These are phyloP conservation scores for Callyntrura sp. DNA, from an alignment of 2,888 invertebrate species.

Conservation along the genomic window DNA sequence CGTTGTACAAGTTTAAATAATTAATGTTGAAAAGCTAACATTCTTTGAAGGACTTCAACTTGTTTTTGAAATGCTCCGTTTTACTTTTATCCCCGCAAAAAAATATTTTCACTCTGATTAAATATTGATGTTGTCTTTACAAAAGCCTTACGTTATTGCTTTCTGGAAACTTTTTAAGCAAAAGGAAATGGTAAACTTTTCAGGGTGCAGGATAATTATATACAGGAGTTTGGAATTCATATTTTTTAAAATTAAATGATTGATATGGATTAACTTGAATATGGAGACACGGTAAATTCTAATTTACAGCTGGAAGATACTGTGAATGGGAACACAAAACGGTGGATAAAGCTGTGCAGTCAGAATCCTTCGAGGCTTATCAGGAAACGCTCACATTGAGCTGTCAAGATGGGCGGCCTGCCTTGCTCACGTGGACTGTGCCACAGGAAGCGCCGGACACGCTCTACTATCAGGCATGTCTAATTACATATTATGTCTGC, in stretches of 20 bases:
- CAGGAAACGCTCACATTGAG: slow-evolving; percentile 91
- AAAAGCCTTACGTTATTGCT: slow-evolving; percentile 75
- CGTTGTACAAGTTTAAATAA: no score
- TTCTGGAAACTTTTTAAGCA: slow-evolving; percentile 33
- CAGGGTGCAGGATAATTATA: slow-evolving; percentile 40
- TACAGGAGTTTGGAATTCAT: not conserved
- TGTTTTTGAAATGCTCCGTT: no score
- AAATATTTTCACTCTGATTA: not conserved
- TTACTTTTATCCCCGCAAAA: no score
- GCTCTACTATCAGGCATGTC: slow-evolving; percentile 94
- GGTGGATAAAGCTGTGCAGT: slow-evolving; percentile 90
- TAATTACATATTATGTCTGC: not conserved
- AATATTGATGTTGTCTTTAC: slow-evolving; percentile 1
- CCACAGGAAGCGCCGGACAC: slow-evolving; percentile 93
- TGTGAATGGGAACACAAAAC: slow-evolving; percentile 95
- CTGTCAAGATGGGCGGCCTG: slow-evolving; percentile 92
- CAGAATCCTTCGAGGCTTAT: slow-evolving; percentile 92
- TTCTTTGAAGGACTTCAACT: no score
- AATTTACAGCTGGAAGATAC: slow-evolving; percentile 88
- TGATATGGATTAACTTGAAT: not conserved
- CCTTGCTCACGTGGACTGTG: slow-evolving; percentile 93
- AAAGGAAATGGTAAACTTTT: slow-evolving; percentile 56
- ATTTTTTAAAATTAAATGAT: not conserved
- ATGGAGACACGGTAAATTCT: not conserved
- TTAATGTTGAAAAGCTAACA: no score